Evolutionary conservation across 2,888 invertebrate genomes (phyloP).

Genomic region (Crepidodera aurea): DNA sequence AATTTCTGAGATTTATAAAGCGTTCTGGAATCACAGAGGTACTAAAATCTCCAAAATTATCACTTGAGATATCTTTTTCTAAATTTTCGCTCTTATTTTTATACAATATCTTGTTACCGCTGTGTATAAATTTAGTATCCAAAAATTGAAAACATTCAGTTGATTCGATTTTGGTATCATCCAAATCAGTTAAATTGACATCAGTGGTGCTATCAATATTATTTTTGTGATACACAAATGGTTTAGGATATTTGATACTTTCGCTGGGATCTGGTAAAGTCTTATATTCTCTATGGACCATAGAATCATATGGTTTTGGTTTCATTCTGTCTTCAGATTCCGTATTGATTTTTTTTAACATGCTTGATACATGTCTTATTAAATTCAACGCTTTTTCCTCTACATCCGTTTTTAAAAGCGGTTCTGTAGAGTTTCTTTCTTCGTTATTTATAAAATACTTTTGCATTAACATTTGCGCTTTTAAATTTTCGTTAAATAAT

Average conservation of each 20-base stretch:
- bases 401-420: constrained; percentile 15
- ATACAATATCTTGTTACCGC: constrained; percentile 31
- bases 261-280: neutral
- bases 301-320: neutral
- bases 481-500: constrained; percentile 29
- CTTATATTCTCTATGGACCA: neutral
- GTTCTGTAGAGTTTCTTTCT: neutral
- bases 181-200: neutral
- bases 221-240: neutral
- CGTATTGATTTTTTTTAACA: constrained; percentile 8
- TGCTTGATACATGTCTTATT: constrained; percentile 13
- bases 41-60: constrained; percentile 13
- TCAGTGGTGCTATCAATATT: neutral
- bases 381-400: constrained; percentile 14
- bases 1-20: constrained; percentile 25
- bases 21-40: constrained; percentile 22
- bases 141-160: constrained; percentile 25
- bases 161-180: neutral
- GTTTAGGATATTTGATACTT: neutral
- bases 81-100: constrained; percentile 33
- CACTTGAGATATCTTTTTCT: constrained; percentile 28
- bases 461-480: constrained; percentile 26
- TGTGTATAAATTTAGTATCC: constrained; percentile 18
- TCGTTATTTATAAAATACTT: constrained; percentile 30
- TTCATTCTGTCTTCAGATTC: neutral